Conservation (phyloP, 1,140 invertebrate genomes). For the Drosophila jambulina region DNA sequence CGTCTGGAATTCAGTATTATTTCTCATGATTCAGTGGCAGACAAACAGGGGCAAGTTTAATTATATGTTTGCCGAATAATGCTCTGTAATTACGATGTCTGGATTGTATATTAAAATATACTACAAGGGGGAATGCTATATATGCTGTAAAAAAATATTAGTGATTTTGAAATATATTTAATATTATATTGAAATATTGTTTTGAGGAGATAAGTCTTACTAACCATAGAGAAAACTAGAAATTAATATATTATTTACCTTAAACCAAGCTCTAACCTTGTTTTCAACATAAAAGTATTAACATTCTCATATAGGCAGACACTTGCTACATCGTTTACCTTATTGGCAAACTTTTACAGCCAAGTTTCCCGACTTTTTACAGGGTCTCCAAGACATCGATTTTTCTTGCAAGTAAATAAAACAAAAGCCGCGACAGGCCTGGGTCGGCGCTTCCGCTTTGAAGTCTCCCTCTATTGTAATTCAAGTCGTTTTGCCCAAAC, state of each 20-base stretch:
- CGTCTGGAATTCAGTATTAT: slow-evolving; percentile 37
- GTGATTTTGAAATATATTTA: background rate
- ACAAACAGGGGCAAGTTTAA: slow-evolving; percentile 20
- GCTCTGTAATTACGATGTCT: slow-evolving; percentile 25
- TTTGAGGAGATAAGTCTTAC: background rate
- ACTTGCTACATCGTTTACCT: background rate
- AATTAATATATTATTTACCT: no score
- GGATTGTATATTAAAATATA: slow-evolving; percentile 1
- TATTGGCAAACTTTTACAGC: background rate
- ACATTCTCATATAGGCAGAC: no score
- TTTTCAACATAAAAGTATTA: no score
- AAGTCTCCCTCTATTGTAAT: slow-evolving; percentile 46
- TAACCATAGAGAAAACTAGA: no score
- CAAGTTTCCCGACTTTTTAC: slow-evolving; percentile 3
- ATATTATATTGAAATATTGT: background rate
- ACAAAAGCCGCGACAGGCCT: slow-evolving; percentile 16
- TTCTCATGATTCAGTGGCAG: slow-evolving; percentile 29
- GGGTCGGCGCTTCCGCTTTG: slow-evolving; percentile 33
- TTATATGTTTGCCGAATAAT: slow-evolving; percentile 34
- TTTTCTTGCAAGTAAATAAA: slow-evolving; percentile 37
- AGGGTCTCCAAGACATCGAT: slow-evolving; percentile 19
- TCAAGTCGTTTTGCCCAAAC: slow-evolving; percentile 45
- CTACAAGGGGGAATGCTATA: background rate
- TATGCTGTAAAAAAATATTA: background rate
- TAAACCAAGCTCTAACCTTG: no score